Conservation (phyloP, 1,140 invertebrate genomes). For the Nephotettix cincticeps region DNA sequence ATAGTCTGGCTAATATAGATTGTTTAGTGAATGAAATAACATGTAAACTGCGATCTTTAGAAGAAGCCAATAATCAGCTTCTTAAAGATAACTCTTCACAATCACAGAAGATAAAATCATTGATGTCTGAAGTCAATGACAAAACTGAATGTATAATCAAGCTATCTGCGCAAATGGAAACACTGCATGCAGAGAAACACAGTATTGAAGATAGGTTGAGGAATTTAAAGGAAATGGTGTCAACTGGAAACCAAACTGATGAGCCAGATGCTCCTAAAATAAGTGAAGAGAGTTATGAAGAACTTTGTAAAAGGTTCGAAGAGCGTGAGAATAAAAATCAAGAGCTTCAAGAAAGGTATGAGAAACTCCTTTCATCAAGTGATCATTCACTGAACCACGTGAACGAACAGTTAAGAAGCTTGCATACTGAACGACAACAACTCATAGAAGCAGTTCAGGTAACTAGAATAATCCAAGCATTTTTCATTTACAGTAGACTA, state of each 20-base stretch:
- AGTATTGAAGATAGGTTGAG: slow-evolving; percentile 1
- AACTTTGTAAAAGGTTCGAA: neutral
- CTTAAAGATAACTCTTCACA: slow-evolving; percentile 3
- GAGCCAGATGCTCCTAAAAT: neutral
- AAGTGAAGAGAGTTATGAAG: neutral
- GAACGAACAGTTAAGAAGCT: neutral
- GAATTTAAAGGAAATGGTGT: slow-evolving; percentile 3
- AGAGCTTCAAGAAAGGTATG: slow-evolving; percentile 9
- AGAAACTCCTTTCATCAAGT: slow-evolving; percentile 5
- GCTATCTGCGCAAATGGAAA: slow-evolving; percentile 2
- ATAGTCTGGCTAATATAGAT: no score
- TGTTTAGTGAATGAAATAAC: neutral
- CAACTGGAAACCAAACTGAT: slow-evolving; percentile 16
- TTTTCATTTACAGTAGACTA: no score
- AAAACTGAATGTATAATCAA: slow-evolving; percentile 12
- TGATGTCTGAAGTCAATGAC: slow-evolving; percentile 15
- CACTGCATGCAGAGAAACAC: neutral
- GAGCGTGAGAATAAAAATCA: neutral
- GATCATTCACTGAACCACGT: neutral
- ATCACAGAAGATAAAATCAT: neutral
- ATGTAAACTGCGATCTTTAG: neutral
- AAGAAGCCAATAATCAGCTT: slow-evolving; percentile 19
- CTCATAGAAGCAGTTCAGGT: slow-evolving; percentile 30
- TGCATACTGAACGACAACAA: slow-evolving; percentile 30
- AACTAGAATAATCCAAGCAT: neutral